Evolutionary conservation across 2,797 vertebrate genomes (phyloP).

Genomic region (Acestrorhynchus altus): DNA sequence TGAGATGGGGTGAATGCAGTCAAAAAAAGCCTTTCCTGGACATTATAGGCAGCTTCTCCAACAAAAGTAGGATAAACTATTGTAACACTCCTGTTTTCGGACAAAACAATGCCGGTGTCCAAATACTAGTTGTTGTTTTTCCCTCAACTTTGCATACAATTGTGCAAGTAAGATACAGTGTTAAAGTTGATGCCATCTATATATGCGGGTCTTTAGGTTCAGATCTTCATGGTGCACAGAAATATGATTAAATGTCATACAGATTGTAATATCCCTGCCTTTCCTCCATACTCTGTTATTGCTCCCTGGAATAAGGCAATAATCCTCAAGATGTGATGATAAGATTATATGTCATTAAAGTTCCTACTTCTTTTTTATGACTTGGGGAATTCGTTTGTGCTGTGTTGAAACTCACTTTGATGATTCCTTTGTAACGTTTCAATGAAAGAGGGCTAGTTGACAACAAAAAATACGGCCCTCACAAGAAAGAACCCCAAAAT

Average conservation of each 20-base stretch:
- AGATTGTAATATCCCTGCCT: slow-evolving; percentile 19
- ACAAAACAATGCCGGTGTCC: too few species aligned
- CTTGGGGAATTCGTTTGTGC: not conserved
- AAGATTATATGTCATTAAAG: slow-evolving; percentile 10
- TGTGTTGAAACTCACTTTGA: not conserved
- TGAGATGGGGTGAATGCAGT: too few species aligned
- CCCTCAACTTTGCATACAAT: too few species aligned
- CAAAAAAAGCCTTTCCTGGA: too few species aligned
- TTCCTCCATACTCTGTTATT: slow-evolving; percentile 4
- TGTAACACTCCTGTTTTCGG: too few species aligned
- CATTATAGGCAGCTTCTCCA: too few species aligned
- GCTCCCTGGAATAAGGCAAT: slow-evolving; percentile 14
- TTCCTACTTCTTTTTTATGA: not conserved
- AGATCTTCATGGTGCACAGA: not conserved
- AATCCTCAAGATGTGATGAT: slow-evolving; percentile 8
- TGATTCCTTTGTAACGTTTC: not conserved
- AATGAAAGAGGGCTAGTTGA: not conserved
- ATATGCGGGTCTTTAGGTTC: not conserved
- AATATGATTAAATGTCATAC: slow-evolving; percentile 23
- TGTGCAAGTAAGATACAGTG: not conserved
- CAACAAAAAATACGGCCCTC: not conserved
- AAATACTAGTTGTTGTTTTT: too few species aligned
- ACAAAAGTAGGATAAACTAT: too few species aligned
- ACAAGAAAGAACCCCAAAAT: not conserved
- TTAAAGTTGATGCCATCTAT: not conserved